Evolutionary conservation across 2,113 vertebrate species (phyloP).

Genomic region (Periophthalmus modestus): DNA sequence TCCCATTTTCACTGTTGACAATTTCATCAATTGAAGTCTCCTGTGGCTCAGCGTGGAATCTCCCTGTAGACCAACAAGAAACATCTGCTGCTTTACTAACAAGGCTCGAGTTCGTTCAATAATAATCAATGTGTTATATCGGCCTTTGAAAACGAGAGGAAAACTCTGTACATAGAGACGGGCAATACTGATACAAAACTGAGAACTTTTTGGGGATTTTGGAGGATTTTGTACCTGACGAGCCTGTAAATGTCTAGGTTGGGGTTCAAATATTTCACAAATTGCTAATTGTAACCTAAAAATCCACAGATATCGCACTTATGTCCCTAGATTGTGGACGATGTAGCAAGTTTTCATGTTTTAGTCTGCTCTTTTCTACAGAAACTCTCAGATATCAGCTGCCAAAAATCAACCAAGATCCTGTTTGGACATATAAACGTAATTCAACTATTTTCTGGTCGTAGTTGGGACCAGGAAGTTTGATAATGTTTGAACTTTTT

Average conservation of each 20-base stretch:
- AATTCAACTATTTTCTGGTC: too few species aligned
- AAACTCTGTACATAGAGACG: too few species aligned
- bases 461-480: too few species aligned
- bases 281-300: background rate
- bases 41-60: background rate
- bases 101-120: background rate
- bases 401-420: too few species aligned
- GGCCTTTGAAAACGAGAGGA: background rate
- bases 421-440: too few species aligned
- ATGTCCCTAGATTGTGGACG: background rate
- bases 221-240: background rate
- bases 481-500: too few species aligned
- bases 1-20: background rate
- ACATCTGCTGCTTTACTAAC: slow-evolving; percentile 1
- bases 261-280: background rate
- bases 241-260: background rate
- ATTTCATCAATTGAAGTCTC: background rate
- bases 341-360: too few species aligned
- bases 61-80: slow-evolving; percentile 2
- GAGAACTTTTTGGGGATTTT: background rate
- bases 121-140: background rate
- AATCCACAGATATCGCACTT: too few species aligned
- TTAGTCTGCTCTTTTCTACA: too few species aligned
- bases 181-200: too few species aligned
- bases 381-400: too few species aligned